A percentile compares a stretch with the other conserved stretches of the same genome.
Conservation (phyloP, 1,140 invertebrate genomes). For the Notospermus geniculatus region DNA sequence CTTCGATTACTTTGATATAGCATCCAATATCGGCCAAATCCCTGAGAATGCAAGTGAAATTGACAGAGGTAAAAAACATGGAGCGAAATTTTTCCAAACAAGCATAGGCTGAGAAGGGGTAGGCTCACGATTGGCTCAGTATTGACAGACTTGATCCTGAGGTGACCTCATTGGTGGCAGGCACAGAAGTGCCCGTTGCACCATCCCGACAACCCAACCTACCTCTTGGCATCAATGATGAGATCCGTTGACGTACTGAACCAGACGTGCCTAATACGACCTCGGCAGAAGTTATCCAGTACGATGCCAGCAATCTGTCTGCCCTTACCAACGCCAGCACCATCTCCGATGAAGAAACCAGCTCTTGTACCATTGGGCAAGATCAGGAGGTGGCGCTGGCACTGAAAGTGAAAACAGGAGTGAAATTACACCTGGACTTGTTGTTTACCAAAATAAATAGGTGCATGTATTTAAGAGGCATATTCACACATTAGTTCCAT, state of each 20-base stretch:
- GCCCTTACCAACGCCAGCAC: constrained; percentile 50
- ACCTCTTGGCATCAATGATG: constrained; percentile 43
- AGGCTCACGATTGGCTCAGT: no score
- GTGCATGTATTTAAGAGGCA: no score
- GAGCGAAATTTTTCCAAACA: no score
- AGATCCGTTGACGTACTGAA: constrained; percentile 48
- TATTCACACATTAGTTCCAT: background rate
- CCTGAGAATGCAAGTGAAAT: no score
- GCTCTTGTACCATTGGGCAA: constrained; percentile 41
- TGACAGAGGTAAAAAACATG: no score
- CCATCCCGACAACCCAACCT: no score
- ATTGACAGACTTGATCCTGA: constrained; percentile 2
- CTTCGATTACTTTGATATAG: constrained; percentile 48
- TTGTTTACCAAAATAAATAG: no score
- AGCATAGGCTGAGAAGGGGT: background rate
- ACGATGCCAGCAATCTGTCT: constrained; percentile 49
- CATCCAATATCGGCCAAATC: constrained; percentile 49
- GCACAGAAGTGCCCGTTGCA: no score
- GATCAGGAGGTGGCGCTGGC: constrained; percentile 46
- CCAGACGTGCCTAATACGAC: constrained; percentile 44
- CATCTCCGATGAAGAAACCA: constrained; percentile 50
- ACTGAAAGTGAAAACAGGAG: constrained; percentile 30
- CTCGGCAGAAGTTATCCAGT: constrained; percentile 44
- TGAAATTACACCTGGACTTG: no score
- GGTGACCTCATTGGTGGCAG: background rate